Base-by-base conservation (phyloP, 92 coral and sea anemone species). In the Epizoanthus fatuus region DNA sequence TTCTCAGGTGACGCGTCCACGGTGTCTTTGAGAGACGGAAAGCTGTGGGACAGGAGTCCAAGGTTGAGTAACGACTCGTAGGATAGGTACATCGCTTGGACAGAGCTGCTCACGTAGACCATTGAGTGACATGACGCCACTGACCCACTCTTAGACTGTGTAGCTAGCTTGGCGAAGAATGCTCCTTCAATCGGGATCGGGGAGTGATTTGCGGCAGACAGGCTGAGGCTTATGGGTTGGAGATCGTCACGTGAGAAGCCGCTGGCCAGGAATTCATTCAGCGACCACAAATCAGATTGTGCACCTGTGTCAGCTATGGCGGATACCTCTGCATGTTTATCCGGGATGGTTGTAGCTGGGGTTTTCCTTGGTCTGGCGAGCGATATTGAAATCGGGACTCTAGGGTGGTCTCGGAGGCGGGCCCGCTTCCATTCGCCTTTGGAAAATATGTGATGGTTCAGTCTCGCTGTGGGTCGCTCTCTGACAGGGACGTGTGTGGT, bases 361-460 rank as follows among this genome's bases (percentile, higher is more conserved):
- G 45, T 40, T 4, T 40, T 40, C 45, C 45, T 6, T 40, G 45
- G 45, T 40, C 45, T 40, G 45, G 45, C 45, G 6, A 40, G 45
- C 6, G 45, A 40, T 3, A 40, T 40, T 3, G 45, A 4, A 6
- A 40, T 5, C 6, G 45, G 45, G 45, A 40, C 45, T 40, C 45
- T 40, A 3, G 45, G 45, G 45, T 40, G 84, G 73, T 60, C 57
- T 15, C 73, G 52, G 13, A 80, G 73, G 20, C 37, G 73, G 63
- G 84, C 84, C 47, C 84, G 57, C 19, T 40, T 67, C 89, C 77
- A 85, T 52, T 67, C 89, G 51, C 83, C 83, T 42, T 85, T 85
- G 47, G 84, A 63, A 65, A 85, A 85, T 1, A 75, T 75, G 56
- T 85, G 89, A 14, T 85, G 89, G 39, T 75, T 75, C 17, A 84